Conservation (phyloP, 2,797 vertebrate species). For the Sebastes wilsoni region DNA sequence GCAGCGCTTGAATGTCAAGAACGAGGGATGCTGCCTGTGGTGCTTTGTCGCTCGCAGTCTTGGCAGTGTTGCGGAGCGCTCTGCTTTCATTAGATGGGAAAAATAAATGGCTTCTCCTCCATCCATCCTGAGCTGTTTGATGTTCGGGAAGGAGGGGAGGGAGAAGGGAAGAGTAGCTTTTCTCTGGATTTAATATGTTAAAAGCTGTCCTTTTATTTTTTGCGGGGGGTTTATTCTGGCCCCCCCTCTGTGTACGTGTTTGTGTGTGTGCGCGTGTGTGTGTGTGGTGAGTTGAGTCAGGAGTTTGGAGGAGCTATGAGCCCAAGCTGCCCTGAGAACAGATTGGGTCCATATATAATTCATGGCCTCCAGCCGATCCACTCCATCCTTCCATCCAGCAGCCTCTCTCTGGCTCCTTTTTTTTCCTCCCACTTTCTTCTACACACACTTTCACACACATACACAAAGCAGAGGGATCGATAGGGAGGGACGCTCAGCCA, state of each 20-base stretch:
- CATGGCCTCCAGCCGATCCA: conserved; percentile 80
- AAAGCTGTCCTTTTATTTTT: conserved; percentile 81
- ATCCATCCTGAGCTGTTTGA: conserved; percentile 80
- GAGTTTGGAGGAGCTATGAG: conserved; percentile 71
- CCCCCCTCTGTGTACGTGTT: conserved; percentile 11
- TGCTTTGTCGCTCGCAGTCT: conserved; percentile 78
- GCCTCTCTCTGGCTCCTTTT: conserved; percentile 56
- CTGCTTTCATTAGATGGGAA: conserved; percentile 81
- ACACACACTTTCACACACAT: conserved; percentile 19
- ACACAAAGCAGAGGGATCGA: conserved; percentile 61
- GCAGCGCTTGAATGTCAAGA: conserved; percentile 83
- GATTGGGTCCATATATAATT: conserved; percentile 87
- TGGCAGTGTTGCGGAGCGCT: conserved; percentile 71
- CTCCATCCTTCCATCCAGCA: conserved; percentile 82
- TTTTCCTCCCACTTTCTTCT: conserved; percentile 36
- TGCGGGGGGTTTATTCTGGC: conserved; percentile 63
- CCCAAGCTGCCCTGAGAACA: conserved; percentile 78
- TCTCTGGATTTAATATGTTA: conserved; percentile 85
- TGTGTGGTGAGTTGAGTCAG: conserved; percentile 69
- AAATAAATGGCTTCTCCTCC: conserved; percentile 82
- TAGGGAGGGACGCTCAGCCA: conserved; percentile 56
- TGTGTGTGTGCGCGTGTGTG: not conserved
- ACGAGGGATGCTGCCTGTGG: conserved; percentile 77
- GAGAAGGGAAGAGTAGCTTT: conserved; percentile 66
- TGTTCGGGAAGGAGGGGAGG: conserved; percentile 67